A percentile compares a stretch with the other conserved stretches of the same genome.
These are phyloP conservation scores for Spondyliosoma cantharus DNA, from an alignment of 2,797 vertebrate species.

Conservation along the genomic window DNA sequence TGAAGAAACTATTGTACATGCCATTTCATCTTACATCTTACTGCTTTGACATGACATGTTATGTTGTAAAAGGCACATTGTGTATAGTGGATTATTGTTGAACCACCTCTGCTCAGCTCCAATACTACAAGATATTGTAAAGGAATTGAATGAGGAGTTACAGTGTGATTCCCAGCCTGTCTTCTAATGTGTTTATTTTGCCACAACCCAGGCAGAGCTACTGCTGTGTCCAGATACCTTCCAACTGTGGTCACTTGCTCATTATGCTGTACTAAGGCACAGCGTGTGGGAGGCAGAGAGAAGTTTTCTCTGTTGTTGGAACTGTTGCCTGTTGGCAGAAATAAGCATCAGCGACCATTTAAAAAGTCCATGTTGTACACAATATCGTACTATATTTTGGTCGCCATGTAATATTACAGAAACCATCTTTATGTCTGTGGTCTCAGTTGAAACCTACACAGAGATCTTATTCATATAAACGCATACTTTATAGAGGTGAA, in stretches of 20 bases:
- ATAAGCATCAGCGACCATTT: neutral
- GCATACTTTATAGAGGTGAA: neutral
- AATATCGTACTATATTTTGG: neutral
- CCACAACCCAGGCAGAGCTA: neutral
- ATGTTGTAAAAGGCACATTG: neutral
- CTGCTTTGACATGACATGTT: neutral
- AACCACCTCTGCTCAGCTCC: neutral
- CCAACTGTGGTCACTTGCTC: constrained; percentile 7
- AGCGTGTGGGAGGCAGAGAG: constrained; percentile 3
- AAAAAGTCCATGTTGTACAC: neutral
- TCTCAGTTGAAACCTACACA: neutral
- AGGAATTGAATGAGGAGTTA: neutral
- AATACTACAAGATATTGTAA: no score
- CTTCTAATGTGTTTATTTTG: neutral
- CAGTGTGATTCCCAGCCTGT: neutral
- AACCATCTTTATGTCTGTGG: neutral
- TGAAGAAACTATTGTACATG: neutral
- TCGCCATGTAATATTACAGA: no score
- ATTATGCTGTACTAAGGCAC: constrained; percentile 5
- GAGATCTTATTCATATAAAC: neutral
- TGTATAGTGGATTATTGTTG: neutral
- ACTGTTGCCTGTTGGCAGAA: neutral
- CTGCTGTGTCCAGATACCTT: neutral
- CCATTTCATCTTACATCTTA: neutral
- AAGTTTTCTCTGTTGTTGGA: neutral